phyloP scores from a whole-genome alignment of 2,888 invertebrate genomes.

The Megamerina dolium region DNA sequence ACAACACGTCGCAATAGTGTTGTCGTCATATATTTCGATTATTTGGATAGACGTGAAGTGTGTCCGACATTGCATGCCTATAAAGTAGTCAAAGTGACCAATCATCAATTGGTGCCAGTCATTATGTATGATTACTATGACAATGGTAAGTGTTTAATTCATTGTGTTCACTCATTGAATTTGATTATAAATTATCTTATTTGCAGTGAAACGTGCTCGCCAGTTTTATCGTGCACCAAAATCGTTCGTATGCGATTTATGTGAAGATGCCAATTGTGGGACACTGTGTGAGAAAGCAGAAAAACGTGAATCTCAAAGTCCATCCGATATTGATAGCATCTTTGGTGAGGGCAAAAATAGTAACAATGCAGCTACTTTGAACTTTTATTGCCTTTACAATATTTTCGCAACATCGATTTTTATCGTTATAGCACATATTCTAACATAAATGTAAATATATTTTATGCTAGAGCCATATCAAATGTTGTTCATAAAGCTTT shows the following conservation, averaged over 20 bases:
- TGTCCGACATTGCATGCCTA: constrained; percentile 85
- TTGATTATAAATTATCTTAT: constrained; percentile 1
- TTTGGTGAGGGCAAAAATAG: constrained; percentile 5
- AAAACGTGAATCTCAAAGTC: constrained; percentile 34
- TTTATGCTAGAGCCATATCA: no score
- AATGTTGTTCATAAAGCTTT: no score
- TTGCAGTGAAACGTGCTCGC: constrained; percentile 69
- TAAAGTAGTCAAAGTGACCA: constrained; percentile 77
- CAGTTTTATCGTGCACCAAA: constrained; percentile 71
- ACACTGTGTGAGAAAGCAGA: constrained; percentile 45
- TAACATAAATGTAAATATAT: no score
- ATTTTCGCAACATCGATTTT: background rate
- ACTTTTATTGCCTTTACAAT: no score
- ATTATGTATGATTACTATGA: constrained; percentile 89
- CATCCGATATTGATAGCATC: constrained; percentile 20
- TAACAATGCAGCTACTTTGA: constrained; percentile 4
- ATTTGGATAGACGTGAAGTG: constrained; percentile 61
- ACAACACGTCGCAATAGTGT: constrained; percentile 59
- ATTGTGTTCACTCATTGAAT: background rate
- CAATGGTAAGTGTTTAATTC: constrained; percentile 73
- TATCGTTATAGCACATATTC: background rate
- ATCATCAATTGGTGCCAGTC: constrained; percentile 80
- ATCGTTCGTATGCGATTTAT: constrained; percentile 75
- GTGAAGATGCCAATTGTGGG: constrained; percentile 60
- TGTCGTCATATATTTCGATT: constrained; percentile 71